Evolutionary conservation across 92 coral and sea anemone species (phyloP).

Genomic region (Blastomussa wellsi): DNA sequence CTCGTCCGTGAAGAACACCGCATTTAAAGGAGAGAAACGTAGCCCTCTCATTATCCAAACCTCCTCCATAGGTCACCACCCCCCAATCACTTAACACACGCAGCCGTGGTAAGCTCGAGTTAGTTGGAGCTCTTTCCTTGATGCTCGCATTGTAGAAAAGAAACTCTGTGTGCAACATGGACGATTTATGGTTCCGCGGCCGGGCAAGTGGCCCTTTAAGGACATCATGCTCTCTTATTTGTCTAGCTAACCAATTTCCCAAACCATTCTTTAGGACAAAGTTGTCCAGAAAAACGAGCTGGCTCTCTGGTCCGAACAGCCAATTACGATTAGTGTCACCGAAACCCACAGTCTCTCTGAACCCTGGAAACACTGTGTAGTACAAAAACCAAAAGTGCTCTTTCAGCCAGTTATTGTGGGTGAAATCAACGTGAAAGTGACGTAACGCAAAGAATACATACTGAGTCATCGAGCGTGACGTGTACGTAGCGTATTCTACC

Average conservation of each 20-base stretch:
- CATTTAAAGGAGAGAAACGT: slow-evolving; percentile 89
- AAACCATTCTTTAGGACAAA: slow-evolving; percentile 75
- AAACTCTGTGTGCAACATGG: slow-evolving; percentile 81
- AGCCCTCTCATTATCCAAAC: slow-evolving; percentile 1
- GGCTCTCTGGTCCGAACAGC: slow-evolving; percentile 94
- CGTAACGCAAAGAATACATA: slow-evolving; percentile 79
- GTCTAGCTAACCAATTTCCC: slow-evolving; percentile 87
- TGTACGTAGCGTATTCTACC: slow-evolving; percentile 88
- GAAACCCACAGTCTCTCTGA: slow-evolving; percentile 72
- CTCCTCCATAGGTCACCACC: slow-evolving; percentile 76
- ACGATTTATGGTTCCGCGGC: slow-evolving; percentile 22
- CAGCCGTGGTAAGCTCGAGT: slow-evolving; percentile 50
- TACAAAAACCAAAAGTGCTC: slow-evolving; percentile 86
- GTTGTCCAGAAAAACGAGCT: slow-evolving; percentile 81
- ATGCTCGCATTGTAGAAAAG: slow-evolving; percentile 80
- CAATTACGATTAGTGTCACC: slow-evolving; percentile 87
- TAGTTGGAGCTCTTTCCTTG: slow-evolving; percentile 54
- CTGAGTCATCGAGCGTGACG: slow-evolving; percentile 89
- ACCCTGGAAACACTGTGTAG: slow-evolving; percentile 83
- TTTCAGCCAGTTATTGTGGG: slow-evolving; percentile 71
- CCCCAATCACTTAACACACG: slow-evolving; percentile 97
- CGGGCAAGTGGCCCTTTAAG: background rate
- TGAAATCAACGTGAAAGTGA: slow-evolving; percentile 70
- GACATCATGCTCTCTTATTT: slow-evolving; percentile 42
- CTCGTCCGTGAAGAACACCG: slow-evolving; percentile 87